Percentiles rank a stretch among this genome's conserved stretches.
phyloP scores from a whole-genome alignment of 2,113 vertebrate genomes.

The Dunckerocampus dactyliophorus region DNA sequence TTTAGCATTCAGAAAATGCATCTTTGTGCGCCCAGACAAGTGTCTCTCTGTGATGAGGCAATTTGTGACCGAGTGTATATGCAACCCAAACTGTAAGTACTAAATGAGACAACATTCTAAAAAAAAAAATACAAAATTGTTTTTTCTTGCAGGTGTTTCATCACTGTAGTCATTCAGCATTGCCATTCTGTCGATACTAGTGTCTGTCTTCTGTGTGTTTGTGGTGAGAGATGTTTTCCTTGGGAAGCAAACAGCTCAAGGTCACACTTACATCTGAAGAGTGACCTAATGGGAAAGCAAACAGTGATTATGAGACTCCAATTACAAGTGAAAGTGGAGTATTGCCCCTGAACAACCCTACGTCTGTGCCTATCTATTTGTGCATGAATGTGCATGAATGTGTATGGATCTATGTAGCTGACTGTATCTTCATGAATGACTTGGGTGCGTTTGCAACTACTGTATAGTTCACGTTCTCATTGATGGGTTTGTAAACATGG shows the following conservation, averaged over 20 bases:
- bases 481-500: too few species aligned
- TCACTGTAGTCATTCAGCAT: too few species aligned
- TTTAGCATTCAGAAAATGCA: conserved; percentile 18
- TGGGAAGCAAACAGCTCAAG: conserved; percentile 53
- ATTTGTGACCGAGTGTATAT: too few species aligned
- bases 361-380: conserved; percentile 12
- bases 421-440: too few species aligned
- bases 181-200: conserved; percentile 12
- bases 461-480: too few species aligned
- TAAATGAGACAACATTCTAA: too few species aligned
- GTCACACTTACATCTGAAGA: conserved; percentile 68
- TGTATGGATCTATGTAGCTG: neutral
- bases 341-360: conserved; percentile 33
- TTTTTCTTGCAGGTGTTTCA: too few species aligned
- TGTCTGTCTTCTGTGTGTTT: neutral
- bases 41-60: neutral
- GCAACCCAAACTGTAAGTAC: too few species aligned
- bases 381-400: conserved; percentile 17
- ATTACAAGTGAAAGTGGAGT: conserved; percentile 48
- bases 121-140: too few species aligned
- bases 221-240: conserved; percentile 54
- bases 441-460: too few species aligned
- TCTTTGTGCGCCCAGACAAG: conserved; percentile 25
- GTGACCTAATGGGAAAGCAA: conserved; percentile 72
- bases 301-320: conserved; percentile 60